A percentile compares a stretch with the other conserved stretches of the same genome.
Evolutionary conservation across 2,797 vertebrate genomes (phyloP).

Genomic region (Tinamus major): DNA sequence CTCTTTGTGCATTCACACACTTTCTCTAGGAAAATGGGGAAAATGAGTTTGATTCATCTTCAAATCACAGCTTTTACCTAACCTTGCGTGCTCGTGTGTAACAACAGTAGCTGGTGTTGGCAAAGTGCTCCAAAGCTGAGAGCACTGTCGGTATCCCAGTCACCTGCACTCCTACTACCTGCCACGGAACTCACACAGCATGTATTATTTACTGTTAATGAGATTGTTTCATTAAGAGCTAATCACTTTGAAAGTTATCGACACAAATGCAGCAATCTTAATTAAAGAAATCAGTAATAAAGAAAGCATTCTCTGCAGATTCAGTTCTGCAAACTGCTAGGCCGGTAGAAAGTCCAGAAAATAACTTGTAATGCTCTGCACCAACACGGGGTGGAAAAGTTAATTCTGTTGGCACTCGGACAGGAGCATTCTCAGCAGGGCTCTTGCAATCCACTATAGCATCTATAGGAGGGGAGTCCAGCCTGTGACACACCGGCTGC

Average conservation of each 20-base stretch:
- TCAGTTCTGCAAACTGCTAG: background rate
- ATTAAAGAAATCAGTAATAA: background rate
- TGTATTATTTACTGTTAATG: background rate
- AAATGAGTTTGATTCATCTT: background rate
- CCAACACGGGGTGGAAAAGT: background rate
- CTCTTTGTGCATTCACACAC: background rate
- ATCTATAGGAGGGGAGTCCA: background rate
- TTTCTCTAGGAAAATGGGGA: background rate
- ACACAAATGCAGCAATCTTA: rapidly evolving
- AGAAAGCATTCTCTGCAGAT: background rate
- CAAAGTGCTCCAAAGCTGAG: background rate
- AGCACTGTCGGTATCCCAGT: background rate
- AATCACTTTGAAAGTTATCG: background rate
- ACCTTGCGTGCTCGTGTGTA: background rate
- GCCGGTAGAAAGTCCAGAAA: background rate
- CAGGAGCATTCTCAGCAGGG: background rate
- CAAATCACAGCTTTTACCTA: background rate
- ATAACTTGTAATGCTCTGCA: background rate
- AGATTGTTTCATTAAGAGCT: background rate
- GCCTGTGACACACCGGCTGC: background rate
- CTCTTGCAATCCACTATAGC: background rate
- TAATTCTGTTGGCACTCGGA: background rate
- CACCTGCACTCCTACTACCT: background rate
- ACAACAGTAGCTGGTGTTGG: background rate
- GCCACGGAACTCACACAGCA: background rate